A percentile compares a stretch with the other conserved stretches of the same genome.
These are phyloP conservation scores for Pitangus sulphuratus DNA, from an alignment of 2,797 vertebrate species.

Conservation along the genomic window DNA sequence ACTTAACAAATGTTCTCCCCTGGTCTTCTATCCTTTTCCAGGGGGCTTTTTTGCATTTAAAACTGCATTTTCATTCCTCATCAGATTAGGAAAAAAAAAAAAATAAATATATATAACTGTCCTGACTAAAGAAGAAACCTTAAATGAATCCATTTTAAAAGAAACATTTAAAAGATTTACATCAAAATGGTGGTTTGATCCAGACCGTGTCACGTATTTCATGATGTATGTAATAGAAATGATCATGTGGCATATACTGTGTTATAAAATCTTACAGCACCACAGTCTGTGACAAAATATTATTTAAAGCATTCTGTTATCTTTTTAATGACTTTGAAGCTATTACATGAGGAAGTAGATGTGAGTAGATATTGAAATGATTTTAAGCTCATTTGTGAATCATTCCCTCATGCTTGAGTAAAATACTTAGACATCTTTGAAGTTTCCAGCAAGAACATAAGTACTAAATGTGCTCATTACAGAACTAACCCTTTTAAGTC, in stretches of 20 bases:
- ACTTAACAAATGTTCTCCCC: accelerated
- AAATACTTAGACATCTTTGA: not conserved
- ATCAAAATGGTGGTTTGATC: not conserved
- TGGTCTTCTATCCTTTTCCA: not conserved
- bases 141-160: not conserved
- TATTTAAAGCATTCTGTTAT: not conserved
- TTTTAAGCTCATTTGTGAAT: not conserved
- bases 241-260: not conserved
- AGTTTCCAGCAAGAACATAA: not conserved
- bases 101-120: not conserved
- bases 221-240: not conserved
- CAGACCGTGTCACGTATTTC: not conserved
- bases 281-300: not conserved
- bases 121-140: not conserved
- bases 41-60: not conserved
- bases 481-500: not conserved
- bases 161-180: not conserved
- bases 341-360: not conserved
- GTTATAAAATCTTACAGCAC: not conserved
- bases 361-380: not conserved
- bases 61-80: not conserved
- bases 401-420: not conserved
- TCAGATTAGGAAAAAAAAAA: not conserved
- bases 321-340: not conserved
- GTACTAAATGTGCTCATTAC: not conserved